Evolutionary conservation across 1,140 invertebrate species (phyloP).

Genomic region (Drosophila mojavensis): DNA sequence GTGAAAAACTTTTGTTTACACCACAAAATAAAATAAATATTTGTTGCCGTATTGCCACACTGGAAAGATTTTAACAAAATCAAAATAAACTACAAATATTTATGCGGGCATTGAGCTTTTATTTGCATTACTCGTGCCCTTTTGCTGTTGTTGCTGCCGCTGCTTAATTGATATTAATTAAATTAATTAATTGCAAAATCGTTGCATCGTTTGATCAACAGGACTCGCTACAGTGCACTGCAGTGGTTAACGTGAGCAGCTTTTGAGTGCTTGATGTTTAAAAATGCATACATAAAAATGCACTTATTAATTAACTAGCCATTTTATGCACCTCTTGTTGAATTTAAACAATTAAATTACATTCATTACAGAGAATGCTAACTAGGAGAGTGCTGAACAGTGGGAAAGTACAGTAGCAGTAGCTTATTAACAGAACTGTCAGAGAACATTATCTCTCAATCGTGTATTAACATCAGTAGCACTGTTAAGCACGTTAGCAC

Average conservation of each 20-base stretch:
- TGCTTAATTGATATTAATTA: constrained; percentile 75
- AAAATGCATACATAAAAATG: constrained; percentile 26
- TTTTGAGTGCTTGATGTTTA: constrained; percentile 26
- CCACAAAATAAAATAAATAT: constrained; percentile 61
- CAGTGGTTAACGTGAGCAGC: too few relatives aligned
- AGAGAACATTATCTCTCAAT: too few relatives aligned
- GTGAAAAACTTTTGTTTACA: constrained; percentile 55
- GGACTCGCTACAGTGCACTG: not conserved
- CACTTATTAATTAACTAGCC: constrained; percentile 43
- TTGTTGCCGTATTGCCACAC: constrained; percentile 32
- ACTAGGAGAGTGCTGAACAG: not conserved
- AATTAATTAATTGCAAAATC: constrained; percentile 56
- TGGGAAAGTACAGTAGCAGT: not conserved
- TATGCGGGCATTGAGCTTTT: constrained; percentile 36
- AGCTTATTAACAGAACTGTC: not conserved
- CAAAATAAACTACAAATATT: constrained; percentile 38
- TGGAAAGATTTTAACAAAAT: constrained; percentile 29
- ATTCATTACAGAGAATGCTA: not conserved
- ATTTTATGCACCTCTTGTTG: not conserved
- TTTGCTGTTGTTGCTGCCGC: constrained; percentile 30
- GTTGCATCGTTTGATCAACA: constrained; percentile 52
- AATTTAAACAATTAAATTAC: not conserved
- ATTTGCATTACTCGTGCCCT: constrained; percentile 46
- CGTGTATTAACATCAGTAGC: not conserved
- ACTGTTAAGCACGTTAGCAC: not conserved